A percentile compares a stretch with the other conserved stretches of the same genome.
These are phyloP conservation scores for Notechis scutatus DNA, from an alignment of 2,113 vertebrate genomes.

Conservation along the genomic window DNA sequence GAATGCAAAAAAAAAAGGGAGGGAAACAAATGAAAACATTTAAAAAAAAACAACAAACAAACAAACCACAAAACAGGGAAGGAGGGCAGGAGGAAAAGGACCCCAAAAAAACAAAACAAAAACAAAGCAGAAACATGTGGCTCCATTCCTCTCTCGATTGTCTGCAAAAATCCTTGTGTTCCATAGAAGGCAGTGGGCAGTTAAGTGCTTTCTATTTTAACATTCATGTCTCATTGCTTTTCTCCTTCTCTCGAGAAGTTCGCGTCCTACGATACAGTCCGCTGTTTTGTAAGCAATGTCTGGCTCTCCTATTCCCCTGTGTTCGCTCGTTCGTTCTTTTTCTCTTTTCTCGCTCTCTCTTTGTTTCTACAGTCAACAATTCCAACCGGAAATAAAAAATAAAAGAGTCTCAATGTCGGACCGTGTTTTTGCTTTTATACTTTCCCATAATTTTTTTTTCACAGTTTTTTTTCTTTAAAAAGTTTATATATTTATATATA, in stretches of 20 bases:
- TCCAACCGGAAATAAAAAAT: constrained; percentile 79
- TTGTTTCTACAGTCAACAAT: constrained; percentile 72
- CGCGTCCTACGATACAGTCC: constrained; percentile 74
- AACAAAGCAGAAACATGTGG: constrained; percentile 55
- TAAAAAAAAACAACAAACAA: constrained; percentile 42
- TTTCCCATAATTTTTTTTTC: constrained; percentile 73
- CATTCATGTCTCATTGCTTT: constrained; percentile 64
- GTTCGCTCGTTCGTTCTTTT: constrained; percentile 1
- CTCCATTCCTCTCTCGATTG: constrained; percentile 84
- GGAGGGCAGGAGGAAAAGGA: constrained; percentile 49
- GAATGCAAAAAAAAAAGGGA: constrained; percentile 68
- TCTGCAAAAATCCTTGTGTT: constrained; percentile 73
- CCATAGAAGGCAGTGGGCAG: constrained; percentile 68
- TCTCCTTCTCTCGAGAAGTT: constrained; percentile 50
- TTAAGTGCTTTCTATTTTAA: constrained; percentile 84
- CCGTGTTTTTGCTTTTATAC: constrained; percentile 67
- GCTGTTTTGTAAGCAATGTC: constrained; percentile 20
- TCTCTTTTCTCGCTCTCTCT: neutral
- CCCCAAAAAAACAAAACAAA: neutral
- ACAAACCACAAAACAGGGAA: constrained; percentile 61
- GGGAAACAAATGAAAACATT: neutral
- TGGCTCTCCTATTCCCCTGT: constrained; percentile 65
- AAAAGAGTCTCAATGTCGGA: constrained; percentile 75
- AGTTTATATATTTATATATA: constrained; percentile 80
- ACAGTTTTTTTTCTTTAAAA: constrained; percentile 69